phyloP scores from a whole-genome alignment of 2,797 vertebrate species.

The Zenarchopterus dispar region DNA sequence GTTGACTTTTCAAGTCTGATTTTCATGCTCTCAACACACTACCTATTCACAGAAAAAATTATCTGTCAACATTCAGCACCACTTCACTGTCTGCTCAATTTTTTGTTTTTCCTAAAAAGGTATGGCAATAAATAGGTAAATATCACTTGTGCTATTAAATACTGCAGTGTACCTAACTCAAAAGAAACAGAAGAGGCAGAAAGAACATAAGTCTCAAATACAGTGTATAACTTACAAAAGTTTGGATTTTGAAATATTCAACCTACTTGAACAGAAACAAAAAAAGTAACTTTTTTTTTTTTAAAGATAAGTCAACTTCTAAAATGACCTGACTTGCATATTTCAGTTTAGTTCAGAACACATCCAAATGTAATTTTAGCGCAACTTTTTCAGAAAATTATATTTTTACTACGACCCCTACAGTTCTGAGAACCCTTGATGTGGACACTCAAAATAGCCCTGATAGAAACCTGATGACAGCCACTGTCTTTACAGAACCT shows the following conservation, averaged over 20 bases:
- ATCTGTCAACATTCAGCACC: not conserved
- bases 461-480: slow-evolving; percentile 72
- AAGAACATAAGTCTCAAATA: no score
- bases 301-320: no score
- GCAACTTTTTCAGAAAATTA: slow-evolving; percentile 56
- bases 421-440: slow-evolving; percentile 68
- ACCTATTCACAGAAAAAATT: slow-evolving; percentile 1
- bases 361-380: slow-evolving; percentile 3
- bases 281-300: no score
- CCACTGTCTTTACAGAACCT: slow-evolving; percentile 53
- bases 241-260: no score
- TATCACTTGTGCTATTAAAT: no score
- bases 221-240: no score
- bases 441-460: slow-evolving; percentile 75
- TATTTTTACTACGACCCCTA: slow-evolving; percentile 72
- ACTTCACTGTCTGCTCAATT: not conserved
- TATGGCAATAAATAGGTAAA: no score
- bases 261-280: no score
- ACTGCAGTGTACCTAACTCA: no score
- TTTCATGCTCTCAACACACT: slow-evolving; percentile 20
- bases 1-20: slow-evolving; percentile 21
- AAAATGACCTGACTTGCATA: no score
- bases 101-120: no score
- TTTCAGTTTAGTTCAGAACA: not conserved
- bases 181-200: no score